Evolutionary conservation across 2,797 vertebrate species (phyloP).

Genomic region (Lateolabrax maculatus): DNA sequence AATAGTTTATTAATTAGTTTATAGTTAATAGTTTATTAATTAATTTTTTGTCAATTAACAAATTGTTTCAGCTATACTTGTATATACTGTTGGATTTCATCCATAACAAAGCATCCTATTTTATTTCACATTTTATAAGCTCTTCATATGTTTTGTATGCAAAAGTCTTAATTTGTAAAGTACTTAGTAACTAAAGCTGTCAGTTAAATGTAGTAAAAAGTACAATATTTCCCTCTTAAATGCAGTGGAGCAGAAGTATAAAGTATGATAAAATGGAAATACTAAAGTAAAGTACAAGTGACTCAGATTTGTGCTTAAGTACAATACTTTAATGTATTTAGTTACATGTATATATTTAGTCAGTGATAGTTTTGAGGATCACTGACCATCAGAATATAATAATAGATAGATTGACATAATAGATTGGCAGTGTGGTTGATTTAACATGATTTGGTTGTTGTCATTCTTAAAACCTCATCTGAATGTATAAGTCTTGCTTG

Average conservation of each 20-base stretch:
- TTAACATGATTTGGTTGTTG: slow-evolving; percentile 13
- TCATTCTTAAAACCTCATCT: slow-evolving; percentile 13
- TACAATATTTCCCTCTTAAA: neutral
- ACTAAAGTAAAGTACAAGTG: neutral
- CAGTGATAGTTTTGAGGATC: no score
- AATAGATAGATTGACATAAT: no score
- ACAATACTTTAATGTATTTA: slow-evolving; percentile 1
- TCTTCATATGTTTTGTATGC: neutral
- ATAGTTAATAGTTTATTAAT: no score
- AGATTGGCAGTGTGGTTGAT: slow-evolving; percentile 1
- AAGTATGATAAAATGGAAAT: neutral
- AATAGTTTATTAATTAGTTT: no score
- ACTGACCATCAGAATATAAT: neutral
- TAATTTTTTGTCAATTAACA: neutral
- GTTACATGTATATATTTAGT: no score
- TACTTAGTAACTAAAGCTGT: no score
- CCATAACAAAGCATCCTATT: neutral
- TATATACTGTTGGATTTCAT: neutral
- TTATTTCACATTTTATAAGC: neutral
- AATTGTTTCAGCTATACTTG: neutral
- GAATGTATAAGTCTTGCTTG: neutral
- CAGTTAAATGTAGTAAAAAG: neutral
- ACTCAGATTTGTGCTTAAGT: neutral
- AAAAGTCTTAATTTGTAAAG: neutral
- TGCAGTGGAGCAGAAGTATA: neutral